A percentile compares a stretch with the other conserved stretches of the same genome.
Evolutionary conservation across 2,113 vertebrate species (phyloP).

Genomic region (Chitala chitala): DNA sequence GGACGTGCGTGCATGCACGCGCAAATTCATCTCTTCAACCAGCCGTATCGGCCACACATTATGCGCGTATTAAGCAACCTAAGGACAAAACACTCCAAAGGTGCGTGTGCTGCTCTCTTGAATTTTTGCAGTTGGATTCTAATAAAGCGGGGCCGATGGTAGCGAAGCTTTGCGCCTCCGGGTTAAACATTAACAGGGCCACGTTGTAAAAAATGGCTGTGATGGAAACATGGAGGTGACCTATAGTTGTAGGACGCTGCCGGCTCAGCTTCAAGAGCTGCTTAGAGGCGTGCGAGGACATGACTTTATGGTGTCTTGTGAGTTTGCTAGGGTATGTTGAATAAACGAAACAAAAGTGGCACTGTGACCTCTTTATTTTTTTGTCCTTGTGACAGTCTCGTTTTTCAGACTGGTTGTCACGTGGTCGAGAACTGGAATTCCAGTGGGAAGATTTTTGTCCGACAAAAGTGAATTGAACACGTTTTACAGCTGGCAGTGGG

Average conservation of each 20-base stretch:
- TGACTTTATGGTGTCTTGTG: conserved; percentile 10
- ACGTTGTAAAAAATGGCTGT: conserved; percentile 24
- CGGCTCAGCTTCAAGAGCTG: conserved; percentile 22
- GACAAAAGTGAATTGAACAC: conserved; percentile 24
- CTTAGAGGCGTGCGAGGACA: conserved; percentile 12
- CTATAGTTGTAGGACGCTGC: conserved; percentile 36
- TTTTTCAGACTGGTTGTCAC: conserved; percentile 28
- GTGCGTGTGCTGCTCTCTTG: conserved; percentile 12
- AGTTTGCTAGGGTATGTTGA: neutral
- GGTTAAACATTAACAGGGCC: conserved; percentile 49
- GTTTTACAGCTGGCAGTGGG: no score
- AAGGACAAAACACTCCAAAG: conserved; percentile 2
- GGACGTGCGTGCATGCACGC: no score
- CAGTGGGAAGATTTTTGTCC: conserved; percentile 44
- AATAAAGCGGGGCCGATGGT: neutral
- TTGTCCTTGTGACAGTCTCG: conserved; percentile 12
- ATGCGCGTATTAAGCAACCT: neutral
- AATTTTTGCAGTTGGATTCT: conserved; percentile 13
- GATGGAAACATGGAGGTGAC: conserved; percentile 47
- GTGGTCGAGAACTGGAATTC: conserved; percentile 51
- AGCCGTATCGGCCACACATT: neutral
- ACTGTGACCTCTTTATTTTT: neutral
- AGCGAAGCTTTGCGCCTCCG: conserved; percentile 32
- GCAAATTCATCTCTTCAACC: neutral
- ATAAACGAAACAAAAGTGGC: conserved; percentile 6